Conservation (phyloP, 2,113 vertebrate genomes). For the Tautogolabrus adspersus region DNA sequence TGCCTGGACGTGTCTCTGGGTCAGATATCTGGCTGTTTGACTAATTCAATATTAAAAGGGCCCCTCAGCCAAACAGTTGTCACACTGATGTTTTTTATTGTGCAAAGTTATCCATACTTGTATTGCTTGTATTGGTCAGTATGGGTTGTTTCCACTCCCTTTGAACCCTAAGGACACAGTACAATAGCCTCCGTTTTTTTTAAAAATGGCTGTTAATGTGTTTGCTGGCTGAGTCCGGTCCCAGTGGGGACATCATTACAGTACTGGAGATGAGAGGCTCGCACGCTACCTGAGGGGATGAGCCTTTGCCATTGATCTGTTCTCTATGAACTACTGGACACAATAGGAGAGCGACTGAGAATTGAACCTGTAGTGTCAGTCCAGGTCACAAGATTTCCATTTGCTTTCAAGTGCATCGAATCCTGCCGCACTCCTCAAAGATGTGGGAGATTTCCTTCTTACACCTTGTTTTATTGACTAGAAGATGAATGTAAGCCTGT, state of each 20-base stretch:
- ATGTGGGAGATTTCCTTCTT: background rate
- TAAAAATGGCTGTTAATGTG: constrained; percentile 73
- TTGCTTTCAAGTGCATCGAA: constrained; percentile 43
- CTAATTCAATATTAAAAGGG: constrained; percentile 35
- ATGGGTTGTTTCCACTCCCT: constrained; percentile 55
- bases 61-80: constrained; percentile 8
- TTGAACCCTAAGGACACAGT: constrained; percentile 58
- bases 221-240: constrained; percentile 58
- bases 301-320: constrained; percentile 68
- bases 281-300: constrained; percentile 59
- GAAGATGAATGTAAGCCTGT: background rate
- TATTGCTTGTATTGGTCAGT: constrained; percentile 50
- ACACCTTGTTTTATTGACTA: background rate
- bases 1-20: background rate
- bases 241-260: constrained; percentile 70
- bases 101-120: constrained; percentile 53
- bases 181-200: constrained; percentile 38
- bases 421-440: background rate
- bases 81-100: constrained; percentile 40
- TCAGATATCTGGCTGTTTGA: constrained; percentile 28
- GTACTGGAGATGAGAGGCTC: constrained; percentile 65
- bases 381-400: constrained; percentile 60
- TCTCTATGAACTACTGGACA: constrained; percentile 57
- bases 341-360: constrained; percentile 32
- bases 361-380: constrained; percentile 51